Evolutionary conservation across 1,140 invertebrate genomes (phyloP).

Genomic region (Drosophila subpulchrella): DNA sequence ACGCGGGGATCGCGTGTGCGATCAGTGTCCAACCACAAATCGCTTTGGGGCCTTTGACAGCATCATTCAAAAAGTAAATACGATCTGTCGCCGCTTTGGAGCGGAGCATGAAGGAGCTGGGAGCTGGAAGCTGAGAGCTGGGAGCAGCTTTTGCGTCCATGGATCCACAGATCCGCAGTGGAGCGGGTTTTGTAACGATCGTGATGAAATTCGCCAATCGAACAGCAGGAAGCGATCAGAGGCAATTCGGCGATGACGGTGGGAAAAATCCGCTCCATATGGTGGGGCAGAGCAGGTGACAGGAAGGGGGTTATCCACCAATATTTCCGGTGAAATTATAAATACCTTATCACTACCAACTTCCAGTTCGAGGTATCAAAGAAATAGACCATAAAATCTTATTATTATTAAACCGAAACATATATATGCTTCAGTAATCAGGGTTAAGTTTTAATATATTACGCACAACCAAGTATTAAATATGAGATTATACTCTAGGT

Average conservation of each 20-base stretch:
- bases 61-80: slow-evolving; percentile 76
- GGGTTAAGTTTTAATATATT: too few relatives aligned
- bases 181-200: slow-evolving; percentile 30
- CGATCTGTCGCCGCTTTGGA: slow-evolving; percentile 43
- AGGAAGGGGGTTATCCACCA: not conserved
- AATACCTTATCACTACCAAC: not conserved
- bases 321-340: not conserved
- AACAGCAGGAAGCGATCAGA: slow-evolving; percentile 31
- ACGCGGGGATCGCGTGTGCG: slow-evolving; percentile 48
- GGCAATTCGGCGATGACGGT: slow-evolving; percentile 18
- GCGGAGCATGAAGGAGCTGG: slow-evolving; percentile 5
- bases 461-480: too few relatives aligned
- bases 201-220: slow-evolving; percentile 44
- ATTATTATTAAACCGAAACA: too few relatives aligned
- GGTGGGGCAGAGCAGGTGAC: slow-evolving; percentile 5
- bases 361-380: too few relatives aligned
- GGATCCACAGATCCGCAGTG: slow-evolving; percentile 31
- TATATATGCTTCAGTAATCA: too few relatives aligned
- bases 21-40: slow-evolving; percentile 77
- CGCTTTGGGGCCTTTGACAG: slow-evolving; percentile 79
- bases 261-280: slow-evolving; percentile 16
- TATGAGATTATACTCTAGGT: too few relatives aligned
- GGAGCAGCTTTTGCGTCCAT: too few relatives aligned
- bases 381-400: too few relatives aligned
- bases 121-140: too few relatives aligned